Percentiles rank a stretch among this genome's conserved stretches.
Conservation (phyloP, 2,797 vertebrate species). For the Sebastes glaucus region DNA sequence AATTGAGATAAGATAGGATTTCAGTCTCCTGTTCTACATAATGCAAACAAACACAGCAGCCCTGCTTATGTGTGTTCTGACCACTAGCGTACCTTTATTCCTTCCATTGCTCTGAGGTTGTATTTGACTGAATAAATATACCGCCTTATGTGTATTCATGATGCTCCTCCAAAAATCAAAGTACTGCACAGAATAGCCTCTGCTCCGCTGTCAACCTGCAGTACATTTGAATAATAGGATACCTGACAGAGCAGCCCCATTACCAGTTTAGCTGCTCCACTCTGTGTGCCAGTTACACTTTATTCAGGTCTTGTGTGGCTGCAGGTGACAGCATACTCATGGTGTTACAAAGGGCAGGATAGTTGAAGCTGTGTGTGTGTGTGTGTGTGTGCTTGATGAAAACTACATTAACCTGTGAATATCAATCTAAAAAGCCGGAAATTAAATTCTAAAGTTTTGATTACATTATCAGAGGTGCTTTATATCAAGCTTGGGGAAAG, state of each 20-base stretch:
- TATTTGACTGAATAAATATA: constrained; percentile 13
- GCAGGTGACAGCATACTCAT: not conserved
- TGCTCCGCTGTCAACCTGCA: constrained; percentile 3
- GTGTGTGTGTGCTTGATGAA: not conserved
- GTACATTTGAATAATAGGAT: constrained; percentile 35
- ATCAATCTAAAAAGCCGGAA: not conserved
- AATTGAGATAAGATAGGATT: too few species aligned
- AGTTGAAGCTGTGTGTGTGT: not conserved
- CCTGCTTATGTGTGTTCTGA: not conserved
- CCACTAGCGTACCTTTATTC: not conserved
- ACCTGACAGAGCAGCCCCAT: constrained; percentile 6
- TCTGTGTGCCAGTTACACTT: not conserved
- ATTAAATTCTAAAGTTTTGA: not conserved
- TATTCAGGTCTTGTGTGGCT: not conserved
- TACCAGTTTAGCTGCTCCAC: not conserved
- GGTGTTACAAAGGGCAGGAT: not conserved
- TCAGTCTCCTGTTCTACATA: not conserved
- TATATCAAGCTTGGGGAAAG: not conserved
- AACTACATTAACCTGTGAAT: constrained; percentile 4
- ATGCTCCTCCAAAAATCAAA: constrained; percentile 7
- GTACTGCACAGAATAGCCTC: not conserved
- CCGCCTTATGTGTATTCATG: not conserved
- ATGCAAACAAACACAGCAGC: constrained; percentile 5
- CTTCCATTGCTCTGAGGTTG: not conserved
- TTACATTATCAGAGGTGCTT: not conserved